Conservation (phyloP, 1,140 invertebrate genomes). For the Musca domestica region DNA sequence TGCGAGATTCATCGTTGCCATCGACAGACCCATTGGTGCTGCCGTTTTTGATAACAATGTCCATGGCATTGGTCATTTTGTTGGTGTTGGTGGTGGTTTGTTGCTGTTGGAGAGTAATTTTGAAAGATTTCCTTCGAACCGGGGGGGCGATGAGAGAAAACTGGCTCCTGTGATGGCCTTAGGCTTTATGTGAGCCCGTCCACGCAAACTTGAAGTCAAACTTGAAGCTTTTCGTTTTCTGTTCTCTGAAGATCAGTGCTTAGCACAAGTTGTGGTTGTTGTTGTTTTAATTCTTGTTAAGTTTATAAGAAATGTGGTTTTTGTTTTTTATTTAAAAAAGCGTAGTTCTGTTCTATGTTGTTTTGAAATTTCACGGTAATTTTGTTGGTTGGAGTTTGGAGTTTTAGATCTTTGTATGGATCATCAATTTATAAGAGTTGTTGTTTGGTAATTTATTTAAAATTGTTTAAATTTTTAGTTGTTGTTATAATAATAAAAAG, state of each 20-base stretch:
- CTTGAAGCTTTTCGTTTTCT: background rate
- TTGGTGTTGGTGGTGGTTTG: background rate
- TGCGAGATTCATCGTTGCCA: conserved; percentile 61
- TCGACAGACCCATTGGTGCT: conserved; percentile 61
- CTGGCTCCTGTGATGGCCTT: background rate
- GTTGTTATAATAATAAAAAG: conserved; percentile 27
- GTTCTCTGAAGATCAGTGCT: conserved; percentile 34
- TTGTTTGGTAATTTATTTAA: conserved; percentile 35
- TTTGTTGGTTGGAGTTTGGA: conserved; percentile 28
- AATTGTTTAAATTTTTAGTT: conserved; percentile 46
- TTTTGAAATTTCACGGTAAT: conserved; percentile 3
- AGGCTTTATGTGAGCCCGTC: background rate
- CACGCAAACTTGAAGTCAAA: conserved; percentile 2
- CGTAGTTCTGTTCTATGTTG: conserved; percentile 15
- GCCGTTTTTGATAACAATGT: conserved; percentile 57
- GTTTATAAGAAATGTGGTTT: conserved; percentile 18
- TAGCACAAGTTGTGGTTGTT: conserved; percentile 45
- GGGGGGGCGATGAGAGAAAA: background rate
- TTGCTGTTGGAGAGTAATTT: conserved; percentile 31
- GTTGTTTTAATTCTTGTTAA: conserved; percentile 23
- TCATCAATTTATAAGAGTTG: background rate
- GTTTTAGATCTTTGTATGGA: conserved; percentile 21
- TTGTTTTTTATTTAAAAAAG: conserved; percentile 14
- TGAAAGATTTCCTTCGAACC: conserved; percentile 22
- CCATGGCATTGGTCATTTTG: conserved; percentile 53